Conservation (phyloP, 2,113 vertebrate species). For the Tragelaphus strepsiceros region DNA sequence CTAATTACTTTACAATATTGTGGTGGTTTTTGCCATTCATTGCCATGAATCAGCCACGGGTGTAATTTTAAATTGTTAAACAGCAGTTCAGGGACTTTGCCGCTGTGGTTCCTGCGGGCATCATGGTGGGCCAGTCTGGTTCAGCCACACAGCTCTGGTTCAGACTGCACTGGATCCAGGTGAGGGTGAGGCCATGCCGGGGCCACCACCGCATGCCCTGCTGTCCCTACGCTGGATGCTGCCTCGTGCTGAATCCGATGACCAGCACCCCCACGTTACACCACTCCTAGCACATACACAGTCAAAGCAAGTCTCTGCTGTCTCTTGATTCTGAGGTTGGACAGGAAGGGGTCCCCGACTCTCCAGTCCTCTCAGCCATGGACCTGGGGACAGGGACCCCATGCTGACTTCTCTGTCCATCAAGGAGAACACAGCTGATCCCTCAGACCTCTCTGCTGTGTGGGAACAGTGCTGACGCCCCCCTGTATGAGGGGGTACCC, state of each 20-base stretch:
- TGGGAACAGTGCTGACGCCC: accelerated
- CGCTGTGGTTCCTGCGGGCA: accelerated
- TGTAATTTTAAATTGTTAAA: neutral
- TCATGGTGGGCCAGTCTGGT: accelerated
- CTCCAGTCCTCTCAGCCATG: neutral
- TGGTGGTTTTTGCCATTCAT: neutral
- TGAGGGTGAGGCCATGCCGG: accelerated
- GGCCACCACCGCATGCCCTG: accelerated
- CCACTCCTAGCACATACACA: accelerated
- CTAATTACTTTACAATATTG: neutral
- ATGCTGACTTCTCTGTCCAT: neutral
- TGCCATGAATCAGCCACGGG: neutral
- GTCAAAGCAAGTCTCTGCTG: neutral
- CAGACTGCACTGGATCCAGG: neutral
- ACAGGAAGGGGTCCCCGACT: neutral
- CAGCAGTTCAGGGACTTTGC: accelerated
- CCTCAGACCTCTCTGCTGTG: neutral
- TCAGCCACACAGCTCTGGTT: neutral
- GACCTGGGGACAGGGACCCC: too few species aligned
- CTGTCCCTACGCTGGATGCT: accelerated
- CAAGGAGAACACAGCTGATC: neutral
- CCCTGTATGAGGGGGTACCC: too few species aligned
- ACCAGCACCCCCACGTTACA: too few species aligned
- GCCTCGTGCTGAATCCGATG: accelerated
- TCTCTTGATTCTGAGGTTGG: neutral